Evolutionary conservation across 2,113 vertebrate species (phyloP).

Genomic region (Hiodon tergisus): DNA sequence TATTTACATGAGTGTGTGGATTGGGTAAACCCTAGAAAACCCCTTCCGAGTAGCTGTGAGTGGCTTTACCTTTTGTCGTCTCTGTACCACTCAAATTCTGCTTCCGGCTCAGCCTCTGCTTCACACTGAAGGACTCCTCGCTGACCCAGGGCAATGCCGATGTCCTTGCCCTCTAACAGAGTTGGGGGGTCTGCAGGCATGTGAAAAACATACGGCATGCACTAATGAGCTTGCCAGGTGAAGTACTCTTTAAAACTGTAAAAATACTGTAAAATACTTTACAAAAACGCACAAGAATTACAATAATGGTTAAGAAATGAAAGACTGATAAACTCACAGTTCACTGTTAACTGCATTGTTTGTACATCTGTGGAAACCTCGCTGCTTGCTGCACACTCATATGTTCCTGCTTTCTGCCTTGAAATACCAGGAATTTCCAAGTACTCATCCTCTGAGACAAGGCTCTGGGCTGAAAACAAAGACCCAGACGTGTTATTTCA

Average conservation of each 20-base stretch:
- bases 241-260: not conserved
- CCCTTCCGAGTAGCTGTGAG: too few species aligned
- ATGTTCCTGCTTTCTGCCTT: slow-evolving; percentile 80
- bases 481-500: not conserved
- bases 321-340: slow-evolving; percentile 75
- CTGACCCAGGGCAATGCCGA: slow-evolving; percentile 82
- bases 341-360: slow-evolving; percentile 86
- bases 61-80: slow-evolving; percentile 80
- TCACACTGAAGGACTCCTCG: slow-evolving; percentile 86
- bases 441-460: slow-evolving; percentile 83
- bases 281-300: too few species aligned
- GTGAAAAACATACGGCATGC: not conserved
- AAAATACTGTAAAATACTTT: not conserved
- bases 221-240: not conserved
- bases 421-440: slow-evolving; percentile 87
- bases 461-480: slow-evolving; percentile 60
- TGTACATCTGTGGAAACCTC: slow-evolving; percentile 80
- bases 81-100: slow-evolving; percentile 93
- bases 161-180: slow-evolving; percentile 81
- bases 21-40: too few species aligned
- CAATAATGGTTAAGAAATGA: not conserved
- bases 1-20: too few species aligned
- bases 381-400: slow-evolving; percentile 88
- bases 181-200: slow-evolving; percentile 56
- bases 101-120: slow-evolving; percentile 81